Evolutionary conservation across 2,797 vertebrate species (phyloP).

Genomic region (Chaetophractus vellerosus): DNA sequence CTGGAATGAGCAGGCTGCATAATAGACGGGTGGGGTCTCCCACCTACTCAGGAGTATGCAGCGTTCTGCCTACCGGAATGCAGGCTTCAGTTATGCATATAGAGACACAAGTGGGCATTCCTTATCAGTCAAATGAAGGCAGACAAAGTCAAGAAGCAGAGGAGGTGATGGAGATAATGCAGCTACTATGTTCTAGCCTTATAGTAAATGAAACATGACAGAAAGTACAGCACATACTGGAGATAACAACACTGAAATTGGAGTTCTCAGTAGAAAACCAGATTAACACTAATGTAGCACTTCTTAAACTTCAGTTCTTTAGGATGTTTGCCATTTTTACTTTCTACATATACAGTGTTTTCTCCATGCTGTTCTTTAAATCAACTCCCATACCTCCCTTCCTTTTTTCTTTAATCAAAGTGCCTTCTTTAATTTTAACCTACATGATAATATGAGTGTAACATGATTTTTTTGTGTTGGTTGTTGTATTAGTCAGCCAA

Average conservation of each 20-base stretch:
- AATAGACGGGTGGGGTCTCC: too few relatives aligned
- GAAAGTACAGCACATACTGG: neutral
- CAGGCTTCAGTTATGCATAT: too few relatives aligned
- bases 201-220: neutral
- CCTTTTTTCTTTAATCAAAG: neutral
- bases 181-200: neutral
- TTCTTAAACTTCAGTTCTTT: neutral
- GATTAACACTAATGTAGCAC: neutral
- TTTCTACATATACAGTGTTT: neutral
- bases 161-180: neutral
- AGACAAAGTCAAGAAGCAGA: neutral
- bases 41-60: too few relatives aligned
- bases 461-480: neutral
- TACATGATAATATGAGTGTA: neutral
- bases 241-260: neutral
- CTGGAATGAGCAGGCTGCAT: too few relatives aligned
- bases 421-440: constrained; percentile 33
- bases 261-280: constrained; percentile 1
- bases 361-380: constrained; percentile 1
- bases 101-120: too few relatives aligned
- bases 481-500: too few relatives aligned
- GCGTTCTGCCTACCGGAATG: too few relatives aligned
- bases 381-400: neutral
- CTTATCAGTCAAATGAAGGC: constrained; percentile 54
- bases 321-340: neutral